Evolutionary conservation across 2,113 vertebrate genomes (phyloP).

Genomic region (Notiomystis cincta): DNA sequence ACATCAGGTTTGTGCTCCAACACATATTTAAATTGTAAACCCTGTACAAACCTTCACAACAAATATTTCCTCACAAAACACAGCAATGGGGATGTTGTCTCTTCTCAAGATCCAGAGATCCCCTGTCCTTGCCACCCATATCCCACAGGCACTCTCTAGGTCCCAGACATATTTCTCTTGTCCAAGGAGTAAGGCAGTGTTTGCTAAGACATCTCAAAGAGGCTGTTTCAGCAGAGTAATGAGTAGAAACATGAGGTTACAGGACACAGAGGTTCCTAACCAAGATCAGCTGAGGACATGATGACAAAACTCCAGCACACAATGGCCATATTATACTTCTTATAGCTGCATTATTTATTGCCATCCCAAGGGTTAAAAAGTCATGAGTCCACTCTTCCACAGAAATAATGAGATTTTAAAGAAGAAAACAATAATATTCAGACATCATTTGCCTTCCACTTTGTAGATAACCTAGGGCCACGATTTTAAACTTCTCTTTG

Average conservation of each 20-base stretch:
- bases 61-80: neutral
- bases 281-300: neutral
- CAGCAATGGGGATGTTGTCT: neutral
- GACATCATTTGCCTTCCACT: neutral
- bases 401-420: slow-evolving; percentile 20
- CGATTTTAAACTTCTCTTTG: neutral
- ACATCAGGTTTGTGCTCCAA: neutral
- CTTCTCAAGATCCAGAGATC: neutral
- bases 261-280: neutral
- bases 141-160: neutral
- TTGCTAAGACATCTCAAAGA: neutral
- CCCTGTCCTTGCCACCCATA: neutral
- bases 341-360: neutral
- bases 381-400: neutral
- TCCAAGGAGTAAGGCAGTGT: neutral
- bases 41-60: neutral
- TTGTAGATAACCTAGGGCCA: neutral
- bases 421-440: neutral
- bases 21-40: neutral
- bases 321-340: neutral
- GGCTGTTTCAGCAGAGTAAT: neutral
- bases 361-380: neutral
- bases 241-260: neutral
- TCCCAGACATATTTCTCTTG: neutral
- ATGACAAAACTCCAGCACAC: neutral